A percentile compares a stretch with the other conserved stretches of the same genome.
These are phyloP conservation scores for Drosophila phalerata DNA, from an alignment of 2,888 invertebrate genomes.

Conservation along the genomic window DNA sequence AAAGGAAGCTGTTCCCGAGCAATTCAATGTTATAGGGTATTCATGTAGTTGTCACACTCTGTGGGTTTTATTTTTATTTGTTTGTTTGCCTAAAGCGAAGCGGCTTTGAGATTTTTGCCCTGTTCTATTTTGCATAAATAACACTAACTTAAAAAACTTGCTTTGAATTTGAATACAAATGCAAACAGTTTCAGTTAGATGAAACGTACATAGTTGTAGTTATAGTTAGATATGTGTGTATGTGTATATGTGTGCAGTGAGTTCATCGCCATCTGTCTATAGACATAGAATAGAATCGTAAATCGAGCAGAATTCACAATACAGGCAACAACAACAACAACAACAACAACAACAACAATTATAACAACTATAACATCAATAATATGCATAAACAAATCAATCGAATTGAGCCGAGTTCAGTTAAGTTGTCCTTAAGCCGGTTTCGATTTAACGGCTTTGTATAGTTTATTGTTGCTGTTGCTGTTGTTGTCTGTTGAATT, in stretches of 20 bases:
- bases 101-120: constrained; percentile 25
- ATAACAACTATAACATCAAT: background rate
- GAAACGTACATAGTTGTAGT: constrained; percentile 1
- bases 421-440: constrained; percentile 72
- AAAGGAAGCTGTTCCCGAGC: background rate
- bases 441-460: constrained; percentile 47
- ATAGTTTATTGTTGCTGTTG: constrained; percentile 21
- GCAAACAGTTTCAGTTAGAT: constrained; percentile 27
- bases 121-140: constrained; percentile 72
- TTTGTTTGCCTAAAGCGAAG: constrained; percentile 9
- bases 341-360: constrained; percentile 1
- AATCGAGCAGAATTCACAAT: constrained; percentile 36
- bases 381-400: constrained; percentile 35
- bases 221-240: constrained; percentile 1
- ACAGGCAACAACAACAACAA: background rate
- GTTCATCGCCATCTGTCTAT: constrained; percentile 44
- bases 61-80: background rate
- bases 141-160: constrained; percentile 79
- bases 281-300: constrained; percentile 31
- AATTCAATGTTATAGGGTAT: constrained; percentile 28
- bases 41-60: background rate
- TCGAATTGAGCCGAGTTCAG: constrained; percentile 31
- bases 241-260: too few relatives aligned
- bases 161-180: constrained; percentile 71
- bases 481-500: constrained; percentile 15